Percentiles rank a stretch among this genome's conserved stretches.
These are phyloP conservation scores for Cyanoramphus novaezelandiae DNA, from an alignment of 2,113 vertebrate genomes.

Conservation along the genomic window DNA sequence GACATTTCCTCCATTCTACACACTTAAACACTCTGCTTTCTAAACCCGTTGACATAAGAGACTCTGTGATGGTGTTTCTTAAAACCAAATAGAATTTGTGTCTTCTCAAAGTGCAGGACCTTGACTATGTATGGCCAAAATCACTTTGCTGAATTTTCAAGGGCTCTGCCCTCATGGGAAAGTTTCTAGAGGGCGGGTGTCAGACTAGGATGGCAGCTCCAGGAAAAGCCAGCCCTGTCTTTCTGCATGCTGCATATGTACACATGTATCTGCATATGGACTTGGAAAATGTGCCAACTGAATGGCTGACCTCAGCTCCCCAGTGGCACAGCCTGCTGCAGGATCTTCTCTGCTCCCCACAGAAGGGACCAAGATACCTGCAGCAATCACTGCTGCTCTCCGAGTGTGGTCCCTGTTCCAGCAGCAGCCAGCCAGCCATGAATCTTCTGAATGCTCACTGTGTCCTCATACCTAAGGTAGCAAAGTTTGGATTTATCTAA, in stretches of 20 bases:
- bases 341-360: fast-evolving
- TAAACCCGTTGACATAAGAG: background rate
- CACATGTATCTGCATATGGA: background rate
- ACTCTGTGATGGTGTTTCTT: background rate
- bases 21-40: background rate
- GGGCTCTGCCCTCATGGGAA: background rate
- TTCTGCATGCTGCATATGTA: background rate
- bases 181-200: background rate
- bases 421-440: background rate
- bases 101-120: background rate
- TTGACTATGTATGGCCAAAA: background rate
- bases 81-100: background rate
- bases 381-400: background rate
- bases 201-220: background rate
- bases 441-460: background rate
- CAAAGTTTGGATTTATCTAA: background rate
- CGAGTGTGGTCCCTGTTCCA: background rate
- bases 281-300: background rate
- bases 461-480: background rate
- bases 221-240: background rate
- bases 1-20: background rate
- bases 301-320: background rate
- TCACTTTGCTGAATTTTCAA: background rate
- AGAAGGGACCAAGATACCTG: background rate
- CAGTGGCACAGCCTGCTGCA: background rate